Evolutionary conservation across 2,113 vertebrate species (phyloP).

Genomic region (Tragelaphus scriptus): DNA sequence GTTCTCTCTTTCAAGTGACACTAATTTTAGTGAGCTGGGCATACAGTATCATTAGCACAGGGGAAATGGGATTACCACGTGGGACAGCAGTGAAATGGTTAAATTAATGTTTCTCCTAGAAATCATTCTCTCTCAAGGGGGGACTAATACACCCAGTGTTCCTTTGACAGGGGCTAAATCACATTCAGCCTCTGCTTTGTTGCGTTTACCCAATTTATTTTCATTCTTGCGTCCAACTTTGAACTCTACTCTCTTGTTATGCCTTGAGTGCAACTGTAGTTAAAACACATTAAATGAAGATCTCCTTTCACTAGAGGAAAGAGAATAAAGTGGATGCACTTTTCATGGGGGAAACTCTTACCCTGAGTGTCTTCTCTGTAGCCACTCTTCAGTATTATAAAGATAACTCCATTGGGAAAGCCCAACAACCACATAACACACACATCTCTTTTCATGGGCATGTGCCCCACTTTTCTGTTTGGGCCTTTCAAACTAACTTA

Average conservation of each 20-base stretch:
- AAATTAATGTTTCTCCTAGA: not conserved
- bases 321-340: conserved; percentile 61
- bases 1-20: not conserved
- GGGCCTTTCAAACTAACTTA: not conserved
- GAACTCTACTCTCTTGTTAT: conserved; percentile 57
- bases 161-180: conserved; percentile 30
- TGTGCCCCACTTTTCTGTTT: not conserved
- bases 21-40: not conserved
- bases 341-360: conserved; percentile 47
- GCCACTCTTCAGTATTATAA: conserved; percentile 42
- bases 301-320: conserved; percentile 53
- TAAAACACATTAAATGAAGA: conserved; percentile 49
- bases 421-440: not conserved
- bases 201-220: conserved; percentile 66
- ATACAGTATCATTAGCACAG: not conserved
- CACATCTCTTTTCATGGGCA: not conserved
- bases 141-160: not conserved
- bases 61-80: not conserved
- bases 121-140: not conserved
- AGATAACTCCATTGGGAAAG: not conserved
- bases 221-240: conserved; percentile 51
- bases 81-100: not conserved
- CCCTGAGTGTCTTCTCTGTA: conserved; percentile 37
- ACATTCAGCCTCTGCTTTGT: conserved; percentile 44
- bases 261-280: conserved; percentile 58